Base-by-base conservation (phyloP, 92 coral and sea anemone species). In the Isaurus tuberculatus region DNA sequence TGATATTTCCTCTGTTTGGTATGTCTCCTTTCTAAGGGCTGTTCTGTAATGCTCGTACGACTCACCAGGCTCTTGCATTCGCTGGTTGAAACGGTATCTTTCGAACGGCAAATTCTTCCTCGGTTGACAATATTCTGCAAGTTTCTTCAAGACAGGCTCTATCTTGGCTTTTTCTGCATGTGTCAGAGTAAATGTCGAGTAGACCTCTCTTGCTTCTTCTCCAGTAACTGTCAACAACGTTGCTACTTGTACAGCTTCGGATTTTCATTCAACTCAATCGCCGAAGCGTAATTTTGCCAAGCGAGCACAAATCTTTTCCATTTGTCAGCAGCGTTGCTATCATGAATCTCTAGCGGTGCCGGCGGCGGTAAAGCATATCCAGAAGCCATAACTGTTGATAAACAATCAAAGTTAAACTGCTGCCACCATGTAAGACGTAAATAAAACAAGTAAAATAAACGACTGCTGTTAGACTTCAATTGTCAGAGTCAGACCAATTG, bases 201-300 rank as follows among this genome's bases (percentile, higher is more conserved):
- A 86, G 70, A 86, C 89, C 10, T 69, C 89, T 86, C 89, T 80
- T 60, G 89, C 89, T 79, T 86, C 89, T 79, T 86, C 80, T 58
- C 89, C 89, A 33, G 49, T 75, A 71, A 85, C 78, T 48, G 89
- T 85, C 16, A 79, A 69, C 13, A 79, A 64, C 40, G 85, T 85
- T 70, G 89, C 89, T 22, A 85, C 78, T 36, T 79, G 72, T 46
- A 85, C 69, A 61, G 61, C 32, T 30, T 79, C 86, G 28, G 79
- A 16, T 75, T 86, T 58, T 86, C n/a, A 72, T 55, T 86, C 48
- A 51, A 26, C 70, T 86, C 86, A 70, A 80, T 79, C 23, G 89
- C 89, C 40, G 80, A 84, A 2, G 86, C 57, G 61, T 86, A 86
- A 69, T 79, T 66, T 42, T 79, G 86, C 89, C 86, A 66, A 22